phyloP scores from a whole-genome alignment of 2,113 vertebrate genomes.

The Etheostoma cragini region DNA sequence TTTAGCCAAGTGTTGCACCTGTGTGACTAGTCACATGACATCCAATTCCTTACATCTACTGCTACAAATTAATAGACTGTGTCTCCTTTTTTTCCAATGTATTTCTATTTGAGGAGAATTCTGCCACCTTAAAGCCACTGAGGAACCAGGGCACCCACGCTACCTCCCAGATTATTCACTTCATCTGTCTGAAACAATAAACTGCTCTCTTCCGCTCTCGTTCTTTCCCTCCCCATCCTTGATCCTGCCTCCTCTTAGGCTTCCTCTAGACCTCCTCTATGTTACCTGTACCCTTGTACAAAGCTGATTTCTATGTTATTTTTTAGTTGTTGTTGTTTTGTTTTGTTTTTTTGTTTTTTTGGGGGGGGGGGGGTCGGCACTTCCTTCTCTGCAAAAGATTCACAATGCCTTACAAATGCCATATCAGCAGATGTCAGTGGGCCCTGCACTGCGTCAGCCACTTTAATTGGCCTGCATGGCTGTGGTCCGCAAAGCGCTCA shows the following conservation, averaged over 20 bases:
- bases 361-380: not conserved
- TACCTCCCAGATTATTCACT: slow-evolving; percentile 38
- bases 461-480: slow-evolving; percentile 72
- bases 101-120: slow-evolving; percentile 33
- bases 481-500: slow-evolving; percentile 61
- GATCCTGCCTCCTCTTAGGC: not conserved
- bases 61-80: not conserved
- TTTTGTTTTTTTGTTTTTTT: too few species aligned
- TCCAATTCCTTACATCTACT: not conserved
- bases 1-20: not conserved
- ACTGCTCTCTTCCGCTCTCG: slow-evolving; percentile 2
- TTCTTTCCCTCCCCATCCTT: not conserved
- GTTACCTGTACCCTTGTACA: not conserved
- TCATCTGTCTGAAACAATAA: slow-evolving; percentile 34
- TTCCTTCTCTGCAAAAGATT: slow-evolving; percentile 37
- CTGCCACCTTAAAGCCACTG: slow-evolving; percentile 14
- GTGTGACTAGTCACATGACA: not conserved
- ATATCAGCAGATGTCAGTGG: slow-evolving; percentile 70
- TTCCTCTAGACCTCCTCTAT: slow-evolving; percentile 4
- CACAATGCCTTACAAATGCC: slow-evolving; percentile 50
- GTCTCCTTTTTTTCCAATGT: not conserved
- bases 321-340: too few species aligned
- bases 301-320: too few species aligned
- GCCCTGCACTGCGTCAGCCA: slow-evolving; percentile 78
- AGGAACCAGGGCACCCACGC: slow-evolving; percentile 31